Base-by-base conservation (phyloP, 1,140 invertebrate genomes). In the Centruroides vittatus region DNA sequence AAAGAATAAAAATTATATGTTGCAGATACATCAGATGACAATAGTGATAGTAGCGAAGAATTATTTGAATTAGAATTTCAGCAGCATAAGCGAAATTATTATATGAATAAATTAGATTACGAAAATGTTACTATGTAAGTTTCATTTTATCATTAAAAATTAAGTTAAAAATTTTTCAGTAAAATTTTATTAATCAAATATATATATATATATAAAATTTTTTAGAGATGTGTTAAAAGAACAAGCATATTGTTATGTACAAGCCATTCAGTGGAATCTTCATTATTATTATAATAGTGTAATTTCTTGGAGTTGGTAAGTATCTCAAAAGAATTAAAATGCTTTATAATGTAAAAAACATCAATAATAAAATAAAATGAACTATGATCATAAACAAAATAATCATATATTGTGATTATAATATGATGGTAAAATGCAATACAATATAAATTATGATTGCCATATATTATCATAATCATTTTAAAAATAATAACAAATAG, bases 201-300 rank as follows among this genome's bases (percentile, higher is more conserved):
- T 41, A 41, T 41, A 41, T 61, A 12, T 57, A n/a, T n/a, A n/a
- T n/a, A n/a, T n/a, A n/a, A 41, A 55, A 56, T 65, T 58, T 63
- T 59, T 65, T 88, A 86, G 41, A 3, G 83, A 88, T 65, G 83
- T 89, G 10, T 71, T 94, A 65, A 74, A 79, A 55, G 80, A 82
- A n/a, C 87, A 95, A 74, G 88, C 87, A 2, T 81, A 84, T 70
- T 84, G 86, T 55, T 99, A 98, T 73, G 85, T 98, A 7, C 78
- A 82, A 58, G 93, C 91, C 0, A 84, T 99, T 59, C 94, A 98
- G 69, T 99, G 95, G 95, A 93, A 93, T 70, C 76, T 98, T 5
- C 80, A 87, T 70, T 98, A 98, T 74, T 99, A 99, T 73, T 98
- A 95, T 74, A 84, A 93, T 67, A 94, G 95, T 35, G 91, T 93